Conservation (phyloP, 2,113 vertebrate genomes). For the Vanacampus margaritifer region DNA sequence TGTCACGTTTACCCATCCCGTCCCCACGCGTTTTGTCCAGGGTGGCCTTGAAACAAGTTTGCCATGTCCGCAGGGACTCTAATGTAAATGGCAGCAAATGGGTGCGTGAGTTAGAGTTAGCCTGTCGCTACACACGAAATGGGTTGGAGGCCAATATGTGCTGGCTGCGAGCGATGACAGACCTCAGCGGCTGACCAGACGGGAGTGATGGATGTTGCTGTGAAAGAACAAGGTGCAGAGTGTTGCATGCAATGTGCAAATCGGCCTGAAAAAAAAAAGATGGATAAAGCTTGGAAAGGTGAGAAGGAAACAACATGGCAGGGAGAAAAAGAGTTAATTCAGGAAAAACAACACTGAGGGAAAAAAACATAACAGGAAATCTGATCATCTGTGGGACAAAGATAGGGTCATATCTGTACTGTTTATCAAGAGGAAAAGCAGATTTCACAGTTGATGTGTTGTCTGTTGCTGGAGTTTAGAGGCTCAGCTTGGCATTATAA, state of each 20-base stretch:
- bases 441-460: slow-evolving; percentile 75
- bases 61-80: not conserved
- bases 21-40: not conserved
- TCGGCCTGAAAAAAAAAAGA: slow-evolving; percentile 51
- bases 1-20: not conserved
- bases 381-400: slow-evolving; percentile 73
- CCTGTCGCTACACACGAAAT: slow-evolving; percentile 26
- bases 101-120: slow-evolving; percentile 23
- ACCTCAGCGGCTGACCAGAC: slow-evolving; percentile 42
- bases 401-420: slow-evolving; percentile 74
- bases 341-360: slow-evolving; percentile 41
- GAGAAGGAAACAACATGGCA: slow-evolving; percentile 28
- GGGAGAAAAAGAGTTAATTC: slow-evolving; percentile 14
- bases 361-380: slow-evolving; percentile 69
- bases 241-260: slow-evolving; percentile 49
- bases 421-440: slow-evolving; percentile 73
- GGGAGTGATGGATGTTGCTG: slow-evolving; percentile 57
- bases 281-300: slow-evolving; percentile 41
- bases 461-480: slow-evolving; percentile 58
- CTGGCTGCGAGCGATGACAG: slow-evolving; percentile 36
- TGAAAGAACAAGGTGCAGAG: slow-evolving; percentile 45
- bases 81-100: slow-evolving; percentile 18
- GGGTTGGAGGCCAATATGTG: slow-evolving; percentile 21
- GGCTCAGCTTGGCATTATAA: slow-evolving; percentile 55
- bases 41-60: not conserved